Conservation (phyloP, 2,797 vertebrate species). For the Fringilla coelebs region DNA sequence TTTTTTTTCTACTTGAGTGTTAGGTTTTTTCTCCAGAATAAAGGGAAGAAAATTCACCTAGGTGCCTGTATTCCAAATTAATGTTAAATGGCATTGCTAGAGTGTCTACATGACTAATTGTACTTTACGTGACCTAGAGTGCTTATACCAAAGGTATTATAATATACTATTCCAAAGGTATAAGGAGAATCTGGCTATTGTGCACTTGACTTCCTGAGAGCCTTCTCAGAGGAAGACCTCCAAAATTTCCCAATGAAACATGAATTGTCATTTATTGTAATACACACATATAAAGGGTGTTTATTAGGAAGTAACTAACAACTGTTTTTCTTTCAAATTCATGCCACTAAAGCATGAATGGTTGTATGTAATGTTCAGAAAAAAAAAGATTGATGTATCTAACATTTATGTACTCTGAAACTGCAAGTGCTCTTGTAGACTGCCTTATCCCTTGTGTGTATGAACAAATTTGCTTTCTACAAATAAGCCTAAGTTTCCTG, state of each 20-base stretch:
- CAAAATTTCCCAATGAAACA: neutral
- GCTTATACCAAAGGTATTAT: neutral
- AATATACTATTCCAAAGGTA: neutral
- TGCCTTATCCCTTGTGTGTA: fast-evolving
- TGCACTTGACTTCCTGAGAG: neutral
- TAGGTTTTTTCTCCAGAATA: neutral
- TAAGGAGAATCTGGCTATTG: neutral
- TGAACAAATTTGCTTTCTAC: neutral
- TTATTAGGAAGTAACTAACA: neutral
- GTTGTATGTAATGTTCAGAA: neutral
- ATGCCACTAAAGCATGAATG: neutral
- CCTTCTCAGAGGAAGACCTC: neutral
- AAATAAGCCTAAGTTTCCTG: neutral
- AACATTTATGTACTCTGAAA: neutral
- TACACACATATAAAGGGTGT: neutral
- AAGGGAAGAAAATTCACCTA: neutral
- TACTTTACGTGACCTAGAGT: neutral
- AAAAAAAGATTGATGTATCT: neutral
- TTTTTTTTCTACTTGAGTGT: neutral
- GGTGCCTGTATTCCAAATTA: neutral
- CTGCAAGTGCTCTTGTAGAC: neutral
- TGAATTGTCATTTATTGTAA: neutral
- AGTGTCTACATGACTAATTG: neutral
- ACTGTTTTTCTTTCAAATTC: neutral
- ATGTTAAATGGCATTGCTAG: neutral